Evolutionary conservation across 2,797 vertebrate species (phyloP), one percentile per base, ranked within the genome.

Genomic region (Manis pentadactyla): DNA sequence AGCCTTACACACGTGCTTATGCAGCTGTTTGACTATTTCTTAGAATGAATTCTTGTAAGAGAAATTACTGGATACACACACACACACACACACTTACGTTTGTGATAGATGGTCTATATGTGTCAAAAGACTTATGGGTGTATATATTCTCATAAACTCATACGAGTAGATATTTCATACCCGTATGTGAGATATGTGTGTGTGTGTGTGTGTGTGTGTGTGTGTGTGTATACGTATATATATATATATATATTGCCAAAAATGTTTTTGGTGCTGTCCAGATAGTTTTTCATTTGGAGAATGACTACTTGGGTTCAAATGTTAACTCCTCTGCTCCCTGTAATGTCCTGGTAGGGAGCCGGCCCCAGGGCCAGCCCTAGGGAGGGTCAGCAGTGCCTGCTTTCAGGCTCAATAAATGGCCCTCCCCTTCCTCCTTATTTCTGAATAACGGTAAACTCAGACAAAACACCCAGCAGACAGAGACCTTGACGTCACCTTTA

Each of bases 351-450:
- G 57, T 31, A 5, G 3, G 2, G 46, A 39, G 25, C 55, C 57
- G 5, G 4, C 69, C 5, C 0, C 27, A 4, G 2, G 53, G 34
- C 81, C 29, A 15, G 46, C 61, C 2, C 25, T 34, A 0, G 7
- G 37, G 7, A 69, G 53, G 39, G 34, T 42, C 55, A 15, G 27
- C 0, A 0, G 11, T 4, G 34, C 29, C 55, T 61, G 31, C 42
- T 92, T 86, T 92, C 55, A 68, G 19, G 49, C 34, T 66, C 55
- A 10, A 0, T 31, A 8, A 63, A 25, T 1, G 57, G 23, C 5
- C 8, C 5, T 42, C 49, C 14, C 5, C 9, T 19, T 4, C 29
- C 18, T 17, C 34, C 11, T 14, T 37, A 29, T 49, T 71, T 87
- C 53, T 46, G 71, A 82, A 46, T 51, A 51, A 53, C 7, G 9